Evolutionary conservation across 2,888 invertebrate species (phyloP), one percentile per base, ranked within the genome.

Genomic region (Petrolisthes manimaculis): DNA sequence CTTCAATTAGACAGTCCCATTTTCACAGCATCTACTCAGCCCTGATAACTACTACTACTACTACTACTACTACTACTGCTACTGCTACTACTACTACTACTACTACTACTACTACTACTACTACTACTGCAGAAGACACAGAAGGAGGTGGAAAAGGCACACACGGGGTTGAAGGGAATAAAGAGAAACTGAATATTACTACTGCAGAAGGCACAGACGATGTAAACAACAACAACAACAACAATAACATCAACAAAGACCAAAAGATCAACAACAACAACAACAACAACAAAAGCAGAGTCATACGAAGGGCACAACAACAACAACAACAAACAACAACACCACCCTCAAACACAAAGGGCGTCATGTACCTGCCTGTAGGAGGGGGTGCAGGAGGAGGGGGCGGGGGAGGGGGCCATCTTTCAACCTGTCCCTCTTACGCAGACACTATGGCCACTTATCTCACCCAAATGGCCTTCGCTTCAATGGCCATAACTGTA

Each of bases 401-500:
- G 2, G 37, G 37, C 0, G 80, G 86, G 18, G 74, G 86, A 12
- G 24, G 81, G 37, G 21, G 74, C 12, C 37, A 51, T 1, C n/a
- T 37, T 8, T 83, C 83, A 55, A 74, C 84, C 4, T 91, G 89
- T 37, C 89, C 89, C 9, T 86, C 90, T 8, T 81, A 86, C 85
- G 90, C 90, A 4, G 90, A 90, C 78, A 84, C 90, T 24, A 79
- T 84, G 18, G 89, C 89, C 53, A 79, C 86, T 78, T 90, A 55
- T n/a, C n/a, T n/a, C n/a, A 84, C 90, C 24, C 90, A 90, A 78
- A 90, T 90, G 90, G 89, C 90, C 51, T 90, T 90, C 78, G 83
- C 87, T 51, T 86, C 90, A 14, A 83, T 90, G 84, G 83, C 83
- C 5, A 75, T 90, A 14, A 86, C 90, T 56, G 82, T 90, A 24